Evolutionary conservation across 2,888 invertebrate genomes (phyloP), one percentile per base, ranked within the genome.

Genomic region (Ophion costatus): DNA sequence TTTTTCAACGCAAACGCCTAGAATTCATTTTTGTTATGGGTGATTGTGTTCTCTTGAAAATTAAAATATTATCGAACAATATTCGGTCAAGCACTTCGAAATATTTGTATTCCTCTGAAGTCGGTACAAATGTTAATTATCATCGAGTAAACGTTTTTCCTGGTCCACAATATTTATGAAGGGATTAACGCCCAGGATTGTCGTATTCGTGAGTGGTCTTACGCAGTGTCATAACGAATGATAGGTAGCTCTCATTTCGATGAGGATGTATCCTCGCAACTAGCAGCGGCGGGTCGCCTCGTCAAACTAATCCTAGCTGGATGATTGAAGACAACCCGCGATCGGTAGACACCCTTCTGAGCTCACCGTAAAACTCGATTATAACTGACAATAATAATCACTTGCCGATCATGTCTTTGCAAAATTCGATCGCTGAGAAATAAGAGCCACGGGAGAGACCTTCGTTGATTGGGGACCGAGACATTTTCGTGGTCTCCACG

Each of bases 231-330:
- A 79, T 70, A 56, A 80, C 63, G 64, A 75, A 79, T 74, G 66
- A 57, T 71, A 67, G 64, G 67, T 79, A 42, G 75, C 63, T 75
- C 70, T 70, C 79, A 80, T 80, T 80, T 76, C 71, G 22, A 77
- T 80, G 69, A 59, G 71, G 57, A 74, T 59, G 29, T 75, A 56
- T 67, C 56, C 63, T 38, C 66, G 20, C 24, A 83, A 71, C 70
- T 59, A 71, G 59, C 66, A 71, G 64, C 33, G 38, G 73, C 66
- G 51, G 22, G 80, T 73, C 71, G 61, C 67, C 11, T 88, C 88
- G 80, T 82, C 81, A 80, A 83, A 86, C 87, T 90, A 89, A 90
- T 90, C 88, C 89, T 82, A 80, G 81, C 77, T 80, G 81, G 87
- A 88, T 87, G 88, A 88, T 86, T 86, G 89, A 90, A 74, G 80